These are phyloP conservation scores for Engystomops pustulosus DNA, from an alignment of 2,113 vertebrate genomes.

Conservation along the genomic window DNA sequence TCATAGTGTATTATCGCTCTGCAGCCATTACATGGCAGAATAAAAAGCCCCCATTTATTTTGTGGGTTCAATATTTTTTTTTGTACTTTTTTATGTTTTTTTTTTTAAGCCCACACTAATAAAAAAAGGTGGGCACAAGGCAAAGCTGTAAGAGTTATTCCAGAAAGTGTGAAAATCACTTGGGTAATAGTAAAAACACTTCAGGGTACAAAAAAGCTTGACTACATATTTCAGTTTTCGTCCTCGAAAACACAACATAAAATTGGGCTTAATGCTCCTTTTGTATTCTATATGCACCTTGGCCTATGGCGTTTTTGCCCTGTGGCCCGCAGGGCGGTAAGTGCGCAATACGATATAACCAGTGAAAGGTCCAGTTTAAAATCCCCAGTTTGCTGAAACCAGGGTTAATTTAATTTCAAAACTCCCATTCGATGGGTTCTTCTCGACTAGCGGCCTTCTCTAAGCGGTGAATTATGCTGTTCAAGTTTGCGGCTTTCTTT, in stretches of 20 bases:
- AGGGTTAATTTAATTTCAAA: conserved; percentile 80
- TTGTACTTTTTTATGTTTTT: conserved; percentile 36
- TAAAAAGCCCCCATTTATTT: conserved; percentile 84
- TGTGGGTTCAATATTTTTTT: conserved; percentile 77
- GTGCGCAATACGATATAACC: conserved; percentile 91
- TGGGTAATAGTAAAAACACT: conserved; percentile 88
- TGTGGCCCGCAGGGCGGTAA: conserved; percentile 95
- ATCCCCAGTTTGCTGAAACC: conserved; percentile 76
- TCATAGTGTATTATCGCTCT: conserved; percentile 90
- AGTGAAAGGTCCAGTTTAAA: conserved; percentile 78
- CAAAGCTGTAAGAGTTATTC: conserved; percentile 99
- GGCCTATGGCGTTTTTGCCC: conserved; percentile 95
- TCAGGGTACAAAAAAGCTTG: conserved; percentile 88
- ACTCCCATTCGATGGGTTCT: conserved; percentile 96
- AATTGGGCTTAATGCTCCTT: conserved; percentile 84
- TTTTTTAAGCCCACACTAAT: conserved; percentile 82
- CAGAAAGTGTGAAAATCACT: conserved; percentile 93
- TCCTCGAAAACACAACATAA: conserved; percentile 82
- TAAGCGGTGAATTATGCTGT: conserved; percentile 97
- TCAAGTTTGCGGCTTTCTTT: conserved; percentile 97
- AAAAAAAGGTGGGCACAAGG: conserved; percentile 89
- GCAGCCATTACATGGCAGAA: conserved; percentile 90
- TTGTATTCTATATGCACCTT: conserved; percentile 89
- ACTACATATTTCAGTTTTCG: conserved; percentile 84
- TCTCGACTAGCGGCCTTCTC: conserved; percentile 96